A percentile compares a stretch with the other conserved stretches of the same genome.
Evolutionary conservation across 1,140 invertebrate species (phyloP).

Genomic region (Colletes gigas): DNA sequence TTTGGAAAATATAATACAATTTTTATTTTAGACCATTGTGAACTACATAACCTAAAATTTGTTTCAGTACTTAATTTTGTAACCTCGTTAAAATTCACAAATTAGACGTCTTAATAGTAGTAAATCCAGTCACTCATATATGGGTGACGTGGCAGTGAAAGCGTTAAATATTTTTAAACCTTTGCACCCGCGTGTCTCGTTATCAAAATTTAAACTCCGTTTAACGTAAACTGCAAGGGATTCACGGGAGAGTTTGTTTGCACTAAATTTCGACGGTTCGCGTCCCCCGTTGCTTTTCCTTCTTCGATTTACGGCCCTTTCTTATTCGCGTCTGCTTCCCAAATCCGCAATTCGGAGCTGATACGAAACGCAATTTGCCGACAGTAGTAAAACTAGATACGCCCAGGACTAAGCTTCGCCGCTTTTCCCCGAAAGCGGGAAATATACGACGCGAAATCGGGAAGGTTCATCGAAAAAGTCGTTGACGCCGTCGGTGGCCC

Average conservation of each 20-base stretch:
- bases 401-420: not conserved
- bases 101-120: too few relatives aligned
- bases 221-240: slow-evolving; percentile 5
- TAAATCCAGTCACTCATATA: too few relatives aligned
- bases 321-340: not conserved
- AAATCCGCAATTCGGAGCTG: slow-evolving; percentile 46
- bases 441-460: slow-evolving; percentile 35
- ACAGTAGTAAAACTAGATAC: slow-evolving; percentile 22
- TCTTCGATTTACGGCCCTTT: not conserved
- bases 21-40: too few relatives aligned
- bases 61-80: too few relatives aligned
- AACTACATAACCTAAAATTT: too few relatives aligned
- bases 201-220: not conserved
- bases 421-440: slow-evolving; percentile 20
- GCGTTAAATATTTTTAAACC: too few relatives aligned
- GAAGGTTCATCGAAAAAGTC: slow-evolving; percentile 10
- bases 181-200: too few relatives aligned
- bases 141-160: too few relatives aligned
- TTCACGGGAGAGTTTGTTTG: not conserved
- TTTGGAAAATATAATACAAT: too few relatives aligned
- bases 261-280: not conserved
- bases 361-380: slow-evolving; percentile 46
- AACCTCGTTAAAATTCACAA: too few relatives aligned
- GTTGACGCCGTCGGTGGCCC: slow-evolving; percentile 34
- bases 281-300: not conserved